These are phyloP conservation scores for Phymorhynchus buccinoides DNA, from an alignment of 1,140 invertebrate genomes.

Conservation along the genomic window DNA sequence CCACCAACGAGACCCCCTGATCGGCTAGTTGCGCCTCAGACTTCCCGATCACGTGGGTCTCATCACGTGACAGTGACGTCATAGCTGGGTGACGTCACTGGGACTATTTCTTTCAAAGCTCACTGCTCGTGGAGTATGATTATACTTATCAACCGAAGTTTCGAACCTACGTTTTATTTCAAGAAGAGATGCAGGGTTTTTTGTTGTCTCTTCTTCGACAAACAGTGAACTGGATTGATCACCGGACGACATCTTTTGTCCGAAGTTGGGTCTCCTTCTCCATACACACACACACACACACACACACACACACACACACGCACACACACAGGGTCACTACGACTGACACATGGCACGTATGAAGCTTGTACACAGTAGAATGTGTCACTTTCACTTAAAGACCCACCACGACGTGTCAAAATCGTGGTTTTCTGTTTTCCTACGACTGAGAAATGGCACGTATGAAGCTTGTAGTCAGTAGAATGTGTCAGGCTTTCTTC, in stretches of 20 bases:
- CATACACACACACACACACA: too few species aligned
- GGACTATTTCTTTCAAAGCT: not conserved
- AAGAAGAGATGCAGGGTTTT: not conserved
- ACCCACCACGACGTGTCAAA: too few species aligned
- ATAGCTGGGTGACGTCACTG: not conserved
- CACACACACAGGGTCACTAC: slow-evolving; percentile 11
- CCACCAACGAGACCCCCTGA: not conserved
- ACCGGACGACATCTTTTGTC: not conserved
- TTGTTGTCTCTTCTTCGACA: not conserved
- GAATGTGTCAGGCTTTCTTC: not conserved
- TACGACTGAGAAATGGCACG: slow-evolving; percentile 32
- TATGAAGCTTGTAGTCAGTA: not conserved
- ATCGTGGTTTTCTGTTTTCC: not conserved
- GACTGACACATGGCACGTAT: slow-evolving; percentile 29
- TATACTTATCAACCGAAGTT: not conserved
- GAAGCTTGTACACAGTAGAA: not conserved
- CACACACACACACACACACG: too few species aligned
- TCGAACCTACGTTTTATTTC: not conserved
- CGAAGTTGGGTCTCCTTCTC: not conserved
- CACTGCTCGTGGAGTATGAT: not conserved
- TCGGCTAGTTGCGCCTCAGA: slow-evolving; percentile 3
- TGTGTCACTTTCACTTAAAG: not conserved
- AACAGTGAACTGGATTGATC: not conserved
- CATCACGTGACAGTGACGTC: slow-evolving; percentile 21
- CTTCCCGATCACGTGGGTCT: slow-evolving; percentile 22